Base-by-base conservation (phyloP, 2,797 vertebrate species). In the Pseudochirops cupreus region DNA sequence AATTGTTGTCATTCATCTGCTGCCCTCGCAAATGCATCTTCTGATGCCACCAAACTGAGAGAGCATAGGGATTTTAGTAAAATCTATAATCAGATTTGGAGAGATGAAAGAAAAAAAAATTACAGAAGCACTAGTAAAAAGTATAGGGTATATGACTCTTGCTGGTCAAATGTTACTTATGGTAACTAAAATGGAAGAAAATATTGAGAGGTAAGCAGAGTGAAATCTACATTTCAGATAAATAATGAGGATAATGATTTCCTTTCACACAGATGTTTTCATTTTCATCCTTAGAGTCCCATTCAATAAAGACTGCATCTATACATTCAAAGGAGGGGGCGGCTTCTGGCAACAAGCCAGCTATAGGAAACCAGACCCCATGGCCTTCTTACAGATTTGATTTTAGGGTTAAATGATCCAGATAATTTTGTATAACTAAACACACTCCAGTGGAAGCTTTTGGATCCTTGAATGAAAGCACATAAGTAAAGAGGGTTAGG, bases 1-100 rank as follows among this genome's bases (percentile, higher is more conserved):
- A 95, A 82, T 92, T 97, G 97, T 97, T 98, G 93, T 93, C 92
- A 97, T 46, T 62, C 28, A 1, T 6, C 95, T 56, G 56, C 55
- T 95, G 62, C 21, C 18, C 96, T 93, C 94, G 56, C 56, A 91
- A 82, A 98, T 95, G 46, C 3, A n/a, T 92, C 55, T 95, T 94
- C 89, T 97, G 96, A 96, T 56, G 93, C 26, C 16, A 55, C n/a
- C 94, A 93, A 96, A 46, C 31, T 31, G 31, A 98, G 95, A 87
- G 0, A 29, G 0, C 53, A 95, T 93, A 95, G 53, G n/a, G 96
- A 90, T 93, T 94, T 58, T 4, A 96, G 91, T 57, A 93, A 95
- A 97, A 97, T 62, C 52, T 29, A 90, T 7, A 39, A 7, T 93
- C 58, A 92, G 28, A 33, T 54, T 91, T 55, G 0, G 10, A 96